phyloP scores from a whole-genome alignment of 1,140 invertebrate species.

The Helicorthomorpha holstii region DNA sequence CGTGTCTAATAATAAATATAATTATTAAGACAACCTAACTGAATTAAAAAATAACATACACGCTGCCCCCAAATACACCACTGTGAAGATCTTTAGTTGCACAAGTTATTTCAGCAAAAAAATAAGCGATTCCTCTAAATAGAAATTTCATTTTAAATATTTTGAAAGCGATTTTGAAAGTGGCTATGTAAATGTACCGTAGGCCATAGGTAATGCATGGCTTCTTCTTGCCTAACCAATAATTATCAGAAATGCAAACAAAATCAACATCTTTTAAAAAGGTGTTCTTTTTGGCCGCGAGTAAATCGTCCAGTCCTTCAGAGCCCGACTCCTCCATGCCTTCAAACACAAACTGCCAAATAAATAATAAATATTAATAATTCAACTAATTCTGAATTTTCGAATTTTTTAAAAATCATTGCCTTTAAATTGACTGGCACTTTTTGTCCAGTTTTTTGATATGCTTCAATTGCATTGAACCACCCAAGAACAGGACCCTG shows the following conservation, averaged over 20 bases:
- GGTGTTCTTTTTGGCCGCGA: slow-evolving; percentile 49
- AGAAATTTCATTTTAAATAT: slow-evolving; percentile 4
- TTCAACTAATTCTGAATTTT: background rate
- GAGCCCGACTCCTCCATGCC: slow-evolving; percentile 98
- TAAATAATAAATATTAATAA: slow-evolving; percentile 9
- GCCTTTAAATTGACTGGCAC: slow-evolving; percentile 87
- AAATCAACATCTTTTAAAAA: slow-evolving; percentile 77
- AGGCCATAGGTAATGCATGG: slow-evolving; percentile 96
- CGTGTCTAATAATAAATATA: slow-evolving; percentile 30
- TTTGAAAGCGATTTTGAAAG: too few relatives aligned
- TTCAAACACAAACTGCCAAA: slow-evolving; percentile 74
- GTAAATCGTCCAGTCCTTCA: slow-evolving; percentile 76
- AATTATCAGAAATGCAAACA: slow-evolving; percentile 97
- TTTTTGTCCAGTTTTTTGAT: slow-evolving; percentile 44
- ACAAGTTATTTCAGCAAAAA: slow-evolving; percentile 74
- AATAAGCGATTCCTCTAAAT: slow-evolving; percentile 71
- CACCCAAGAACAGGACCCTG: slow-evolving; percentile 55
- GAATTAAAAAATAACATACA: slow-evolving; percentile 35
- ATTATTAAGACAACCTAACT: background rate
- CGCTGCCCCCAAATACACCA: slow-evolving; percentile 81
- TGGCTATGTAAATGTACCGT: slow-evolving; percentile 29
- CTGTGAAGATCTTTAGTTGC: slow-evolving; percentile 86
- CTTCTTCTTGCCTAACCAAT: slow-evolving; percentile 91
- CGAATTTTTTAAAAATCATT: slow-evolving; percentile 7
- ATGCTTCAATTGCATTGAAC: slow-evolving; percentile 85